Evolutionary conservation across 92 coral and sea anemone species (phyloP).

Genomic region (Desmophyllum pertusum): DNA sequence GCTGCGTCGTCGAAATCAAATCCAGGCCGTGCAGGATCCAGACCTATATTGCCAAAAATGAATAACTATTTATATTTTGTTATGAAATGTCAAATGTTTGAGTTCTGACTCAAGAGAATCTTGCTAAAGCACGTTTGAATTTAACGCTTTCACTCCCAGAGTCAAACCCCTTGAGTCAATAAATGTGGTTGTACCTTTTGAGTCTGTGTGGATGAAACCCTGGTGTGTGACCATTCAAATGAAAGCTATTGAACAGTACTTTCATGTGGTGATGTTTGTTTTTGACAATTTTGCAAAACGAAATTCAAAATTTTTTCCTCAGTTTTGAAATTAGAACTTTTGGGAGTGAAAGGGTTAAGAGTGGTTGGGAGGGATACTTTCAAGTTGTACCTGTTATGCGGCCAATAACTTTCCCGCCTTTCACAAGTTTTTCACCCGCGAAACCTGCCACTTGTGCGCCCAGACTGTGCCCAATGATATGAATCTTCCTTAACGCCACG

Average conservation of each 20-base stretch:
- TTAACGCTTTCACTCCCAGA: too few relatives aligned
- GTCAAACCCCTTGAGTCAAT: too few relatives aligned
- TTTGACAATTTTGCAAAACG: too few relatives aligned
- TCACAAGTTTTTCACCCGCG: slow-evolving; percentile 62
- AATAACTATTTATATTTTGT: not conserved
- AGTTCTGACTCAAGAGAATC: not conserved
- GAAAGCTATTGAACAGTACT: too few relatives aligned
- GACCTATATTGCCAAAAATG: slow-evolving; percentile 45
- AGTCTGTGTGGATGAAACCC: too few relatives aligned
- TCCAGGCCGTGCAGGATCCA: slow-evolving; percentile 94
- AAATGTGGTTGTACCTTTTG: too few relatives aligned
- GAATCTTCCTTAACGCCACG: slow-evolving; percentile 51
- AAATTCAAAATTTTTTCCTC: too few relatives aligned
- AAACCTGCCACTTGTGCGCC: slow-evolving; percentile 89
- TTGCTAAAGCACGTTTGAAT: too few relatives aligned
- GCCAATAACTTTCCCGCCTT: slow-evolving; percentile 45
- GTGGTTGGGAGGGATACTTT: not conserved
- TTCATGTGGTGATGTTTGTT: too few relatives aligned
- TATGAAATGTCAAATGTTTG: not conserved
- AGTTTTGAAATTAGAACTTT: too few relatives aligned
- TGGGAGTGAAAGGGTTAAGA: too few relatives aligned
- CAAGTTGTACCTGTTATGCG: slow-evolving; percentile 72
- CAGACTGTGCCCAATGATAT: slow-evolving; percentile 86
- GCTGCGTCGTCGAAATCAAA: slow-evolving; percentile 72
- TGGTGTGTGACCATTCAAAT: too few relatives aligned